A percentile compares a stretch with the other conserved stretches of the same genome.
phyloP scores from a whole-genome alignment of 2,797 vertebrate genomes.

The Anguilla megastoma region DNA sequence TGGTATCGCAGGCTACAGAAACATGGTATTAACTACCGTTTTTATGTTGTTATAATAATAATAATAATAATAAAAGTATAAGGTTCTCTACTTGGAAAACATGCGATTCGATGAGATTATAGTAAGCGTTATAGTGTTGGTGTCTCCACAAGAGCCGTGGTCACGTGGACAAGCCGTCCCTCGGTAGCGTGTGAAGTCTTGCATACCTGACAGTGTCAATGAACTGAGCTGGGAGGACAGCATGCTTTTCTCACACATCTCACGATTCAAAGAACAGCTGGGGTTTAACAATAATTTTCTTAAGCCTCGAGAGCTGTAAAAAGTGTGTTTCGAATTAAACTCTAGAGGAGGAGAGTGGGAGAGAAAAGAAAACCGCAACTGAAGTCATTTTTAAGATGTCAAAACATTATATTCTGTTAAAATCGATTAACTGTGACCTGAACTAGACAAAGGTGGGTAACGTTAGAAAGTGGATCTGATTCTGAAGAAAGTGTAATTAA shows the following conservation, averaged over 20 bases:
- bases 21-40: neutral
- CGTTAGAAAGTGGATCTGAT: slow-evolving; percentile 24
- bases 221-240: slow-evolving; percentile 4
- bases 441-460: slow-evolving; percentile 24
- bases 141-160: neutral
- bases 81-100: neutral
- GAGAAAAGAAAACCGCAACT: slow-evolving; percentile 22
- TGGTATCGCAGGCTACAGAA: neutral
- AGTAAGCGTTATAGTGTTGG: neutral
- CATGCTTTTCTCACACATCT: slow-evolving; percentile 22
- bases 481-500: neutral
- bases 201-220: slow-evolving; percentile 5
- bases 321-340: slow-evolving; percentile 43
- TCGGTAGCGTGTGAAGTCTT: slow-evolving; percentile 24
- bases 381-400: slow-evolving; percentile 39
- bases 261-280: slow-evolving; percentile 31
- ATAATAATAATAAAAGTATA: neutral
- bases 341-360: neutral
- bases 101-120: neutral
- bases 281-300: slow-evolving; percentile 26
- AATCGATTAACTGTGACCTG: slow-evolving; percentile 45
- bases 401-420: slow-evolving; percentile 42
- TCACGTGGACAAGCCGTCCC: neutral
- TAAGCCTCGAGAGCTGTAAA: neutral
- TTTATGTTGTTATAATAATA: neutral